These are phyloP conservation scores for Nycticryphes semicollaris DNA, from an alignment of 2,113 vertebrate species.

Conservation along the genomic window DNA sequence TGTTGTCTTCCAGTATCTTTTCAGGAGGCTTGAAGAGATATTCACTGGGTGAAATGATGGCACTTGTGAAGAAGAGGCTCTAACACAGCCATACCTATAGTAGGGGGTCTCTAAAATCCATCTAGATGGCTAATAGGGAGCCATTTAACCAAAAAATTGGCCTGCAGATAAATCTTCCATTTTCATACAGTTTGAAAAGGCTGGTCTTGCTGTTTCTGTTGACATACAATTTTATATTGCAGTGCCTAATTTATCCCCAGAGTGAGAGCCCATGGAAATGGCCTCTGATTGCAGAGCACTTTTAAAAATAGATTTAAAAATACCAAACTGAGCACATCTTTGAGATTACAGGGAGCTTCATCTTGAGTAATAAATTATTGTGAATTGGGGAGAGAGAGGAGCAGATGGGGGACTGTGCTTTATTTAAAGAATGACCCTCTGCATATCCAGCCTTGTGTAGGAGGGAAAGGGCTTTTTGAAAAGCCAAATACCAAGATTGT, in stretches of 20 bases:
- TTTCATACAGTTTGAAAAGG: constrained; percentile 57
- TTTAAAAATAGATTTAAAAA: constrained; percentile 72
- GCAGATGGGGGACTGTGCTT: constrained; percentile 44
- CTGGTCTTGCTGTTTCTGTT: constrained; percentile 66
- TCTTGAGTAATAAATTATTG: constrained; percentile 73
- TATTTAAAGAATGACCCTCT: constrained; percentile 52
- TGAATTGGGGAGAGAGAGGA: constrained; percentile 61
- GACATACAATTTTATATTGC: constrained; percentile 68
- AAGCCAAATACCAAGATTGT: constrained; percentile 60
- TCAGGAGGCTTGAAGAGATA: neutral
- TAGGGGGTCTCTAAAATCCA: constrained; percentile 42
- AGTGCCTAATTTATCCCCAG: constrained; percentile 61
- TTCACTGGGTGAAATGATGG: neutral
- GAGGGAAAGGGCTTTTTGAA: constrained; percentile 63
- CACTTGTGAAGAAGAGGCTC: constrained; percentile 9
- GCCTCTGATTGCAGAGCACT: constrained; percentile 74
- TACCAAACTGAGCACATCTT: constrained; percentile 67
- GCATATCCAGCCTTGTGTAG: constrained; percentile 59
- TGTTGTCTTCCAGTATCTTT: neutral
- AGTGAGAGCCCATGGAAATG: constrained; percentile 67
- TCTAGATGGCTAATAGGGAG: constrained; percentile 45
- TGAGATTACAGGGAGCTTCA: constrained; percentile 72
- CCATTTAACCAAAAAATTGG: constrained; percentile 56
- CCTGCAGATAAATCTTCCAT: constrained; percentile 55
- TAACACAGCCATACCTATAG: neutral